Conservation (phyloP, 92 coral and sea anemone species). For the Zoanthus sociatus region DNA sequence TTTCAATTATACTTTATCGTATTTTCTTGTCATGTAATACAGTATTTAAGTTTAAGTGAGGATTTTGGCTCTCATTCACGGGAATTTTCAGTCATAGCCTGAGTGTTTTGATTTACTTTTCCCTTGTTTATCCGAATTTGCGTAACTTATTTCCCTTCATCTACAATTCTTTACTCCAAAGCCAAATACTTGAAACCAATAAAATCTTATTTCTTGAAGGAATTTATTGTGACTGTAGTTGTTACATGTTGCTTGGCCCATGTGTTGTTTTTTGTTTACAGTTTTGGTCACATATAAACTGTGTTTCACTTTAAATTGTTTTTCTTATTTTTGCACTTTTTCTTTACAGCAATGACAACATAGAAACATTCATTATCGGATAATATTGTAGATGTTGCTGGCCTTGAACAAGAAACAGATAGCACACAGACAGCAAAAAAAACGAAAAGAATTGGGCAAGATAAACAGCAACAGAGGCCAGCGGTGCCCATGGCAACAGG, state of each 20-base stretch:
- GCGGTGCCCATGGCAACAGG: constrained; percentile 12
- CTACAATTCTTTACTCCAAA: too few relatives aligned
- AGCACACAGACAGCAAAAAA: background rate
- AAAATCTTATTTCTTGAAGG: background rate
- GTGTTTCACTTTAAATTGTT: background rate
- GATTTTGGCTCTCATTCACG: too few relatives aligned
- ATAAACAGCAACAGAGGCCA: constrained; percentile 5
- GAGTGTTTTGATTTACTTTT: too few relatives aligned
- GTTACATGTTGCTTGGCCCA: constrained; percentile 2
- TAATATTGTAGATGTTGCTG: background rate
- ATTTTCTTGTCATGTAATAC: too few relatives aligned
- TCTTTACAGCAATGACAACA: constrained; percentile 10
- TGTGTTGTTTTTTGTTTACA: constrained; percentile 2
- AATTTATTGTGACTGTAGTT: background rate
- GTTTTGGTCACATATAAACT: background rate
- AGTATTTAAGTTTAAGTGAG: too few relatives aligned
- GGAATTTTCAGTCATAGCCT: too few relatives aligned
- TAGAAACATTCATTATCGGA: background rate
- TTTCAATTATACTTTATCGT: too few relatives aligned
- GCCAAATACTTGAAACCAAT: too few relatives aligned
- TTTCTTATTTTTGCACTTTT: constrained; percentile 8
- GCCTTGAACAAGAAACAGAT: constrained; percentile 10
- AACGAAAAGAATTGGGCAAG: background rate
- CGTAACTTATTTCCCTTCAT: too few relatives aligned
- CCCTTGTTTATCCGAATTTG: too few relatives aligned